These are phyloP conservation scores for Pristionchus japonicus DNA, from an alignment of 2,888 invertebrate genomes.

Conservation along the genomic window DNA sequence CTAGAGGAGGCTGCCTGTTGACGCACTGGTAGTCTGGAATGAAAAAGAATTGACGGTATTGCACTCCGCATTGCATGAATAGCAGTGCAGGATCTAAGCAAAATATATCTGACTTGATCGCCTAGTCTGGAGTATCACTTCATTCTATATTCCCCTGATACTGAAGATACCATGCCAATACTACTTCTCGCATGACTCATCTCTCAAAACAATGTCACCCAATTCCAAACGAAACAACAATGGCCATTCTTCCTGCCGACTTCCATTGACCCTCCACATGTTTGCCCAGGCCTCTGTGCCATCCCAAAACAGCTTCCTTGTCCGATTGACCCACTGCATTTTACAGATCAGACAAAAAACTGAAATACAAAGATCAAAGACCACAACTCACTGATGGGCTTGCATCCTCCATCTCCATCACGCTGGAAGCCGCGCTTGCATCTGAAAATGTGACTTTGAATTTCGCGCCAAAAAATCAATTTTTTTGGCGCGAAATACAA, in stretches of 20 bases:
- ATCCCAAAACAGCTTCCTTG: not conserved
- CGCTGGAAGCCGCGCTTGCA: conserved; percentile 72
- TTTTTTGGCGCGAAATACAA: not conserved
- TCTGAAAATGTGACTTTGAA: not conserved
- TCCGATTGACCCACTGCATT: not conserved
- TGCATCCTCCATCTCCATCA: conserved; percentile 72
- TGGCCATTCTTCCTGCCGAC: not conserved
- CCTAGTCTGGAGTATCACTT: too few relatives aligned
- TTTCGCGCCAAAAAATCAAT: not conserved
- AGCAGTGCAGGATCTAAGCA: too few relatives aligned
- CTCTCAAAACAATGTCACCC: too few relatives aligned
- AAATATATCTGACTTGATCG: too few relatives aligned
- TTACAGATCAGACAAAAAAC: not conserved
- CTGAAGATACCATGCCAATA: too few relatives aligned
- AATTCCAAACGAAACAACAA: not conserved
- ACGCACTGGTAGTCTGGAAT: conserved; percentile 66
- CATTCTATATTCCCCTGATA: too few relatives aligned
- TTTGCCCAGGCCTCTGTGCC: not conserved
- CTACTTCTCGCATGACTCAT: too few relatives aligned
- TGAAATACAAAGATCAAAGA: not conserved
- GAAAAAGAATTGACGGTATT: too few relatives aligned
- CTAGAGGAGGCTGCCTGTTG: conserved; percentile 61
- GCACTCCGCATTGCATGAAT: too few relatives aligned
- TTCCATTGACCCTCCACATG: not conserved
- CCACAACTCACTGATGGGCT: conserved; percentile 62